Base-by-base conservation (phyloP, 2,888 invertebrate species). In the Ligdia adustata region DNA sequence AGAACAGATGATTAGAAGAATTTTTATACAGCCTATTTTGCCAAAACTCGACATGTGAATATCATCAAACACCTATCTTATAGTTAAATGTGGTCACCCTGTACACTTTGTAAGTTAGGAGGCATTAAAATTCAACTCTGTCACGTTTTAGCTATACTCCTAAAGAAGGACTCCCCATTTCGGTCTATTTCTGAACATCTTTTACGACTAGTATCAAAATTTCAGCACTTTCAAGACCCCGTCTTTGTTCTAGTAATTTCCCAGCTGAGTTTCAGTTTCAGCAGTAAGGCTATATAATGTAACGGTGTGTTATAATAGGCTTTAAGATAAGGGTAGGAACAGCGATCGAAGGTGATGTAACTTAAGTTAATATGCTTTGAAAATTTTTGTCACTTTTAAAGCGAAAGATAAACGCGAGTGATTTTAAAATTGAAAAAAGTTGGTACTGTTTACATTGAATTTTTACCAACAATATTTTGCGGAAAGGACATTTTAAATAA, bases 171-270 rank as follows among this genome's bases (percentile, higher is more conserved):
- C 5, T 4, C 11, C 18, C 31, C 35, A 27, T 37, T 37, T 37
- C 27, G 37, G 37, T 37, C 37, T 37, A 37, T 37, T 27, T 27
- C 37, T 16, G 27, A 7, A 16, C 7, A 37, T 37, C 16, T 29
- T 34, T 39, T 48, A 46, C 42, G 35, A 39, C 13, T 32, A 15
- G 46, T 49, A 54, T 50, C 50, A 50, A 54, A 50, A 47, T 54
- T 54, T 54, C 43, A 54, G 41, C 7, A 42, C 37, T 44, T 48
- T 26, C n/a, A n/a, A n/a, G 44, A 29, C 27, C 44, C 22, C 37
- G 32, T 44, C 39, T 40, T 39, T 35, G 27, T 29, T 12, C 15
- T 35, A 14, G 45, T 43, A 37, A 54, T 54, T 50, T 54, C 54
- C 54, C 54, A 43, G 32, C 42, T 29, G 54, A 46, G 32, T 37